A percentile compares a stretch with the other conserved stretches of the same genome.
phyloP scores from a whole-genome alignment of 2,797 vertebrate genomes.

The Clarias pachynema region DNA sequence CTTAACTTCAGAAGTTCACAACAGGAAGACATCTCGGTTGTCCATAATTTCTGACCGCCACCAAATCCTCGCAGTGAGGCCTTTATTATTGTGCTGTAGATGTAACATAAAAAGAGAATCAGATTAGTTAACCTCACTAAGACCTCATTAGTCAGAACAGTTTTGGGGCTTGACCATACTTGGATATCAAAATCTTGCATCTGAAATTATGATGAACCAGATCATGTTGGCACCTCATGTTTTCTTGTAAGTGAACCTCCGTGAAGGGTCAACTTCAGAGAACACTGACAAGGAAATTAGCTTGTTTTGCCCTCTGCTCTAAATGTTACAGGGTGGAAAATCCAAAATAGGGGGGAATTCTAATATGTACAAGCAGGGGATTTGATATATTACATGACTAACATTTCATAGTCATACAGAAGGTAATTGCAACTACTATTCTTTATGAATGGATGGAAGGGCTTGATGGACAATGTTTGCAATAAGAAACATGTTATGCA shows the following conservation, averaged over 20 bases:
- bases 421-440: no score
- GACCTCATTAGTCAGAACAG: background rate
- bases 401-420: no score
- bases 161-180: background rate
- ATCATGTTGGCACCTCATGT: background rate
- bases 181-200: background rate
- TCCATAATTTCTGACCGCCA: slow-evolving; percentile 39
- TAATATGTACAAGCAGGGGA: background rate
- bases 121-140: background rate
- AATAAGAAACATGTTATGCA: background rate
- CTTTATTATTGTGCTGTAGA: background rate
- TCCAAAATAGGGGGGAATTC: background rate
- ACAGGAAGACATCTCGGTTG: slow-evolving; percentile 33
- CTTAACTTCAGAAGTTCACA: slow-evolving; percentile 48
- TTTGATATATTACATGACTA: background rate
- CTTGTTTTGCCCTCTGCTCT: background rate
- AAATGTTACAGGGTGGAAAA: background rate
- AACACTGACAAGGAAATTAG: background rate
- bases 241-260: background rate
- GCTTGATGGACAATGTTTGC: background rate
- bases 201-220: background rate
- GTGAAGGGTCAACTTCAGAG: background rate
- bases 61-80: slow-evolving; percentile 9
- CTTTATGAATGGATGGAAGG: no score
- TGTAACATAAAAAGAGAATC: background rate